Percentiles rank a stretch among this genome's conserved stretches.
phyloP scores from a whole-genome alignment of 2,797 vertebrate species.

The Gallirallus australis region DNA sequence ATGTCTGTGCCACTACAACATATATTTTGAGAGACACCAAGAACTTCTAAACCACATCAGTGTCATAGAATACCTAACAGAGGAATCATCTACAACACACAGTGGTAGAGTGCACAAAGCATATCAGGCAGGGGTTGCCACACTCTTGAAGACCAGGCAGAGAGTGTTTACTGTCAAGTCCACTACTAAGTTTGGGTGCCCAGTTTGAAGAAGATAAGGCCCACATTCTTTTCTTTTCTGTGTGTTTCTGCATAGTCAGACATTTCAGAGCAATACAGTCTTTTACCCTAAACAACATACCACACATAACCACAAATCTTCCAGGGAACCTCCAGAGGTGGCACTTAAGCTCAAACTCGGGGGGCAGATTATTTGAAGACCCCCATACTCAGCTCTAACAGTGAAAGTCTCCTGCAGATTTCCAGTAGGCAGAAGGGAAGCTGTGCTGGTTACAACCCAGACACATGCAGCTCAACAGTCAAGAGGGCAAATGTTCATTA shows the following conservation, averaged over 20 bases:
- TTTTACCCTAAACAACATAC: not conserved
- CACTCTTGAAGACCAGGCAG: not conserved
- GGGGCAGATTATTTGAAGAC: not conserved
- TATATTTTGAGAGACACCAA: not conserved
- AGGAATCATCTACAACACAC: not conserved
- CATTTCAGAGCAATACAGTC: not conserved
- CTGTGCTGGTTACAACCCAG: not conserved
- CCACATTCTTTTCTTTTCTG: not conserved
- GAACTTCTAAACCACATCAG: not conserved
- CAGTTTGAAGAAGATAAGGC: not conserved
- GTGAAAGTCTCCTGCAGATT: not conserved
- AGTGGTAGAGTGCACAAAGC: accelerated
- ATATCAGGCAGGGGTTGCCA: not conserved
- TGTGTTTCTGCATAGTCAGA: not conserved
- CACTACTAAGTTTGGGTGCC: not conserved
- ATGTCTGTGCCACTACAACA: not conserved
- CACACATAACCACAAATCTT: not conserved
- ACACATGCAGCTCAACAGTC: not conserved
- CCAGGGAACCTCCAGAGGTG: not conserved
- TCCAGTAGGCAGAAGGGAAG: not conserved
- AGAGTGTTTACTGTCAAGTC: not conserved
- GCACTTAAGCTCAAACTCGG: accelerated
- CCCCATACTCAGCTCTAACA: not conserved
- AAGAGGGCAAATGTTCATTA: not conserved
- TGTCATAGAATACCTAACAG: not conserved